Evolutionary conservation across 2,113 vertebrate genomes (phyloP).

Genomic region (Apodemus speciosus): DNA sequence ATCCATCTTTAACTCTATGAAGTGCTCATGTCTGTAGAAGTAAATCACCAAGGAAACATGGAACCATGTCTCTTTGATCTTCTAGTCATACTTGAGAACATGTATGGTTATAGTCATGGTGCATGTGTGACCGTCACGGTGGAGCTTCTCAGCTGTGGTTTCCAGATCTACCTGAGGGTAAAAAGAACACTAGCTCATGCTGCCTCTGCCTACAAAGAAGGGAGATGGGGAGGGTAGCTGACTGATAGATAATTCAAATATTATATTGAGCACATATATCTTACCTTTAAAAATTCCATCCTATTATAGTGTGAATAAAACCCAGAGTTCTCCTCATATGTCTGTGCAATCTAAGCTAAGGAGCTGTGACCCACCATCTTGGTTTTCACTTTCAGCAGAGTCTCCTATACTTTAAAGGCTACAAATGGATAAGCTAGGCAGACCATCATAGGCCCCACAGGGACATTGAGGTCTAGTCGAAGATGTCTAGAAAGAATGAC

Average conservation of each 20-base stretch:
- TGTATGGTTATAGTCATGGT: background rate
- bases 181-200: background rate
- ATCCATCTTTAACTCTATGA: background rate
- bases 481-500: background rate
- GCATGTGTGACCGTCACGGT: background rate
- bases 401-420: background rate
- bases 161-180: background rate
- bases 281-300: background rate
- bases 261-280: background rate
- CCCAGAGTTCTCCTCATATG: background rate
- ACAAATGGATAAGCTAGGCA: background rate
- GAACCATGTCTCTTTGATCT: background rate
- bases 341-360: background rate
- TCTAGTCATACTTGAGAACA: background rate
- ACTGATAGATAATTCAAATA: background rate
- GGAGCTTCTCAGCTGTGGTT: background rate
- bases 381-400: background rate
- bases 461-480: background rate
- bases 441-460: background rate
- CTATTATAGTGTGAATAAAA: conserved; percentile 1
- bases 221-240: too few relatives aligned
- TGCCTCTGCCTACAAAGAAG: background rate
- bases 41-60: background rate
- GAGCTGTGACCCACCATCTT: background rate
- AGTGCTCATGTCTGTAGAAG: background rate